Percentiles rank a stretch among this genome's conserved stretches.
Conservation (phyloP, 2,797 vertebrate genomes). For the Periparus ater region DNA sequence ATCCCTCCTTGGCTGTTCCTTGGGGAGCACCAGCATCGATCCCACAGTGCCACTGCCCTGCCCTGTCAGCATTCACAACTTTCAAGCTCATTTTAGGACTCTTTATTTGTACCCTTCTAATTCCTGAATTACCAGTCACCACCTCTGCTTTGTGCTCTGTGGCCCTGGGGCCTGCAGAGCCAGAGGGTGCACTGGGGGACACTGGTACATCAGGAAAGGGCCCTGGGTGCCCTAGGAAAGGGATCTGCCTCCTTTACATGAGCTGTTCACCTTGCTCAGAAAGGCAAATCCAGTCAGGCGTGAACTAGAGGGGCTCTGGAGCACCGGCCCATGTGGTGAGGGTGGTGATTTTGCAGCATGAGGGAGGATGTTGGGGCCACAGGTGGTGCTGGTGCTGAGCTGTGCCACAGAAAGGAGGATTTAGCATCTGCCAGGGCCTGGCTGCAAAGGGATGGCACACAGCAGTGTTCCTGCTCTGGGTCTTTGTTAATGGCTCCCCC, state of each 20-base stretch:
- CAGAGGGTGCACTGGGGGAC: fast-evolving
- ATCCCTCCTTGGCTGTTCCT: neutral
- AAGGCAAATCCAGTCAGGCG: fast-evolving
- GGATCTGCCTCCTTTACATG: neutral
- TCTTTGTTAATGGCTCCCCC: neutral
- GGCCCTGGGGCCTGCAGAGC: neutral
- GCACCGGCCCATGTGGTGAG: fast-evolving
- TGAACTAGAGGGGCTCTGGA: fast-evolving
- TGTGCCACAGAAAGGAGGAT: neutral
- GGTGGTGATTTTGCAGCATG: neutral
- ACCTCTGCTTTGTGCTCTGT: fast-evolving
- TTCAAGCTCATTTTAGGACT: neutral
- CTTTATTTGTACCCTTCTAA: neutral
- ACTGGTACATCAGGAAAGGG: neutral
- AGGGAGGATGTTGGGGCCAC: fast-evolving
- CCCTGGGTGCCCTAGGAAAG: neutral
- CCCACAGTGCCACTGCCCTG: neutral
- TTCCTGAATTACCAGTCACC: neutral
- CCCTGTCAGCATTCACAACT: neutral
- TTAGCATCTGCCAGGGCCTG: fast-evolving
- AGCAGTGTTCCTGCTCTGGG: fast-evolving
- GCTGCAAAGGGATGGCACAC: fast-evolving
- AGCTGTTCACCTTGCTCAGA: neutral
- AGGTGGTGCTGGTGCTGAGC: neutral
- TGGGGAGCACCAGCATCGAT: fast-evolving